Percentiles rank a stretch among this genome's conserved stretches.
Conservation (phyloP, 2,888 invertebrate species). For the Lottia scabra region DNA sequence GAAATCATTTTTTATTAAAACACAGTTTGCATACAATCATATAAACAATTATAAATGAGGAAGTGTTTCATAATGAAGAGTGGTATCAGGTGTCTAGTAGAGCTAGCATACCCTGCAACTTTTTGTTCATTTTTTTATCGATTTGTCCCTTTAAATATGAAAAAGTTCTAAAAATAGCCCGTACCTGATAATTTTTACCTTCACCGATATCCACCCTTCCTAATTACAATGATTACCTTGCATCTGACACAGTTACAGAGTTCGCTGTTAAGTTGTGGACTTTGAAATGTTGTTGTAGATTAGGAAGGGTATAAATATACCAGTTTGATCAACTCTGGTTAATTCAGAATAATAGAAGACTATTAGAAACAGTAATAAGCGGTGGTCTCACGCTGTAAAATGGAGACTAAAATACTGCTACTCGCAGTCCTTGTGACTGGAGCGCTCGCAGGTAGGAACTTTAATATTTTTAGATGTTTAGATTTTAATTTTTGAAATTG, state of each 20-base stretch:
- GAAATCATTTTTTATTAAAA: no score
- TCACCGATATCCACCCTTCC: no score
- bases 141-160: no score
- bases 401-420: not conserved
- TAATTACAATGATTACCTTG: not conserved
- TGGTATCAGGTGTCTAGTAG: no score
- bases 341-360: not conserved
- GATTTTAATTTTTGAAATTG: not conserved
- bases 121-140: no score
- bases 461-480: not conserved
- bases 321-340: not conserved
- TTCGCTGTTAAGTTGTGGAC: not conserved
- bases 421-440: slow-evolving; percentile 11
- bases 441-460: slow-evolving; percentile 16
- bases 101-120: no score
- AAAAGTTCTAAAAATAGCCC: no score
- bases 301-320: not conserved
- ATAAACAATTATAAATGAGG: no score
- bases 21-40: no score
- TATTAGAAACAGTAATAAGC: not conserved
- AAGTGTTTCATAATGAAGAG: no score
- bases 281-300: not conserved
- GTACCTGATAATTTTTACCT: no score
- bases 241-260: not conserved
- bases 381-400: not conserved